Evolutionary conservation across 2,888 invertebrate genomes (phyloP), one percentile per base, ranked within the genome.

Genomic region (Drosophila infuscata): DNA sequence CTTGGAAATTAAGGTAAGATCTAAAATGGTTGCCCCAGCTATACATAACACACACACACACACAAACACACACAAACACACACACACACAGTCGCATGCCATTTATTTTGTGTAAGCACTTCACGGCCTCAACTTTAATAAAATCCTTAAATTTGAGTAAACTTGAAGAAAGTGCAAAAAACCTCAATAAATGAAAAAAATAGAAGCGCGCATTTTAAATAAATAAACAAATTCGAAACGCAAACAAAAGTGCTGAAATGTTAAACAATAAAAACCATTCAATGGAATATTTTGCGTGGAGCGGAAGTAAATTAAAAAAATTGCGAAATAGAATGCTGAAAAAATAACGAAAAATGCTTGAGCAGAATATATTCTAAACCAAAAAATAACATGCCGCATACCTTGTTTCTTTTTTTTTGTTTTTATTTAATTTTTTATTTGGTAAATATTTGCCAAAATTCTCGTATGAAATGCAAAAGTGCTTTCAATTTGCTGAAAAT

Each of bases 1-100:
- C 78, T 95, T 98, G 90, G 96, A 96, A 92, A 95, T 96, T 84
- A 95, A 96, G 92, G 93, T 93, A 84, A 87, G 91, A 62, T 65
- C 43, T 63, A 20, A 46, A 49, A 38, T 36, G 54, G 78, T 60
- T 38, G 29, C 33, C 52, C 33, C 32, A 33, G 25, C 4, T n/a
- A n/a, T n/a, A n/a, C n/a, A n/a, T n/a, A n/a, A n/a, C n/a, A n/a
- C n/a, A n/a, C n/a, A n/a, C 25, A 25, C 0, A 46, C 0, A 20
- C 12, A 46, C 1, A 7, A 6, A 53, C 25, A 32, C 11, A 25
- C 11, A 25, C 11, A 25, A 6, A 25, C 20, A 6, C 25, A 35
- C 25, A n/a, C 5, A 25, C 17, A n/a, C 36, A 30, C 25, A 36
- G 29, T 1, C 8, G 25, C 30, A n/a, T 12, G 1, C 38, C 6